These are phyloP conservation scores for Hiodon tergisus DNA, from an alignment of 2,113 vertebrate species.

Conservation along the genomic window DNA sequence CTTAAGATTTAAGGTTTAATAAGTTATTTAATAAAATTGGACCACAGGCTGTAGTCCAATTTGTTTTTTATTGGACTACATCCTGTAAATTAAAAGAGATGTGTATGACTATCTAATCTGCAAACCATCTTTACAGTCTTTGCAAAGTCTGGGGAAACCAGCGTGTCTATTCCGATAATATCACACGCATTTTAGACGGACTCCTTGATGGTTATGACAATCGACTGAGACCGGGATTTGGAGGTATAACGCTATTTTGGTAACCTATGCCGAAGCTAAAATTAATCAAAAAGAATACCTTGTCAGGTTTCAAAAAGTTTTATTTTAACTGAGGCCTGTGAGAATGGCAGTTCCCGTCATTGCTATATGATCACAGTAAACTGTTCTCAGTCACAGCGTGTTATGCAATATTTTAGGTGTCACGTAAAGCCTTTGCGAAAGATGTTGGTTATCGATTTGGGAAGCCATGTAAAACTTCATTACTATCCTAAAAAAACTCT, in stretches of 20 bases:
- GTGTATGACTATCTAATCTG: neutral
- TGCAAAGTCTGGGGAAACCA: conserved; percentile 49
- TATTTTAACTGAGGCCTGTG: too few species aligned
- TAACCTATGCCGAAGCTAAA: neutral
- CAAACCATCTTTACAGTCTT: conserved; percentile 50
- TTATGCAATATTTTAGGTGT: too few species aligned
- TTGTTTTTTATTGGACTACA: too few species aligned
- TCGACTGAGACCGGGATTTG: conserved; percentile 80
- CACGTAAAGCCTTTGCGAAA: too few species aligned
- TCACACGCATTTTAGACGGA: conserved; percentile 80
- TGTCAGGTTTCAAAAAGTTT: too few species aligned
- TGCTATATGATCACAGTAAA: too few species aligned
- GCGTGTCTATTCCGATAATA: conserved; percentile 72
- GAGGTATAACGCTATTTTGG: conserved; percentile 55
- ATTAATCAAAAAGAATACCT: too few species aligned
- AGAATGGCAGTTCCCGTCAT: neutral
- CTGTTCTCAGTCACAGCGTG: too few species aligned
- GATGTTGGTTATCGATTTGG: too few species aligned
- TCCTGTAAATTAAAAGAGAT: neutral
- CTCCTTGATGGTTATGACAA: conserved; percentile 91
- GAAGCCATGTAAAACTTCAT: too few species aligned
- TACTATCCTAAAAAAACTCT: neutral
- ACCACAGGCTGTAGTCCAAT: too few species aligned
- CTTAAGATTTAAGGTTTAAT: neutral
- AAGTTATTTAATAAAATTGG: neutral